Evolutionary conservation across 2,797 vertebrate species (phyloP).

Genomic region (Microcaecilia unicolor): DNA sequence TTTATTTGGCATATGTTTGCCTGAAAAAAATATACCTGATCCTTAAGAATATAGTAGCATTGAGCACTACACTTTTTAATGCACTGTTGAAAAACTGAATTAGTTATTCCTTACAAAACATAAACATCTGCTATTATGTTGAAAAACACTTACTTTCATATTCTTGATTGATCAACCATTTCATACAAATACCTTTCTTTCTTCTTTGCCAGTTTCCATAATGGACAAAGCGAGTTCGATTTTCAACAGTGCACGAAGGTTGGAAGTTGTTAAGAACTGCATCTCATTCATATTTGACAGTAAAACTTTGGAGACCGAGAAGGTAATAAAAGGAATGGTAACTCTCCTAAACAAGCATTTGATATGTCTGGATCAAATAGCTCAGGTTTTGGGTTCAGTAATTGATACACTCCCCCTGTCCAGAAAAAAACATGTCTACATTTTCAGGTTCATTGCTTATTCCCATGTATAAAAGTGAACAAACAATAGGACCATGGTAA

Average conservation of each 20-base stretch:
- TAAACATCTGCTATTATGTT: too few species aligned
- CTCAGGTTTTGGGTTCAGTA: too few species aligned
- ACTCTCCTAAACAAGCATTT: slow-evolving; percentile 7
- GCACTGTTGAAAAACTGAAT: too few species aligned
- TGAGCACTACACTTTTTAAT: too few species aligned
- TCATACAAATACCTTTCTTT: not conserved
- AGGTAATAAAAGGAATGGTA: slow-evolving; percentile 61
- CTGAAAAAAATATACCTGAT: too few species aligned
- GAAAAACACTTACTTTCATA: too few species aligned
- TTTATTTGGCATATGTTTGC: too few species aligned
- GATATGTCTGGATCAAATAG: slow-evolving; percentile 17
- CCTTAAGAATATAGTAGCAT: too few species aligned
- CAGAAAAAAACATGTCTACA: not conserved
- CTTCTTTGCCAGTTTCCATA: slow-evolving; percentile 75
- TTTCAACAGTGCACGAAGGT: slow-evolving; percentile 93
- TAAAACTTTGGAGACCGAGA: slow-evolving; percentile 93
- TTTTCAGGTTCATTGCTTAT: slow-evolving; percentile 7
- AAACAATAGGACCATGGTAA: slow-evolving; percentile 8
- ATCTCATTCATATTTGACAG: slow-evolving; percentile 92
- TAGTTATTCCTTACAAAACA: too few species aligned
- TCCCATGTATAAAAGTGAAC: slow-evolving; percentile 5
- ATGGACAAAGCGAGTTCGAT: slow-evolving; percentile 76
- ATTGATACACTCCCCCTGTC: not conserved
- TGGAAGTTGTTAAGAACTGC: slow-evolving; percentile 93
- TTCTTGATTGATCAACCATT: too few species aligned